Conservation (phyloP, 2,888 invertebrate genomes). For the Sipha maydis region DNA sequence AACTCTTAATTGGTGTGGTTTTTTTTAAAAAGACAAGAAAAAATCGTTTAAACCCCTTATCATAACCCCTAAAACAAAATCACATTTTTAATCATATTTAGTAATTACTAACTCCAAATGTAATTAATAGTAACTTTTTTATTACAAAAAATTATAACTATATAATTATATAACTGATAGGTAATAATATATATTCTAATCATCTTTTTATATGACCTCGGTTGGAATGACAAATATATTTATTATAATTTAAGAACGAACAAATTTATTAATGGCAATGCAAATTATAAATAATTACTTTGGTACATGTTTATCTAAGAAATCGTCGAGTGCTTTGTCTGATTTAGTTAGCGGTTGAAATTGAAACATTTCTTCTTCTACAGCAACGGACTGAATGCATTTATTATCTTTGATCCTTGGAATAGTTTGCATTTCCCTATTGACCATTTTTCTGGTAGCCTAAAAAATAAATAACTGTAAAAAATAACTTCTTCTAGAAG, state of each 20-base stretch:
- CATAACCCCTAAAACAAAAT: too few relatives aligned
- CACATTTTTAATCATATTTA: too few relatives aligned
- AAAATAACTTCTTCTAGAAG: too few relatives aligned
- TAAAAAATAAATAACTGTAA: constrained; percentile 5
- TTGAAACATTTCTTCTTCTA: constrained; percentile 54
- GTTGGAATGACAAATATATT: too few relatives aligned
- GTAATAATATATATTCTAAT: too few relatives aligned
- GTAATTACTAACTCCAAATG: too few relatives aligned
- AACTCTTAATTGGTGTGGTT: neutral
- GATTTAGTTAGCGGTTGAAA: constrained; percentile 2
- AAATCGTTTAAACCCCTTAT: neutral
- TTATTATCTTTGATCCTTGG: constrained; percentile 49
- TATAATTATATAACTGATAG: too few relatives aligned
- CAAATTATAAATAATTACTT: constrained; percentile 34
- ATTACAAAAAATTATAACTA: too few relatives aligned
- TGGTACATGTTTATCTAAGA: constrained; percentile 50
- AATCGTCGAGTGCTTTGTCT: constrained; percentile 36
- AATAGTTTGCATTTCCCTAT: constrained; percentile 49
- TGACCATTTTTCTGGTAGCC: constrained; percentile 24
- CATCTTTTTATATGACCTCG: too few relatives aligned
- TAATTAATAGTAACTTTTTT: too few relatives aligned
- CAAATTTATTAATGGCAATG: neutral
- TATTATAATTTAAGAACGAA: neutral
- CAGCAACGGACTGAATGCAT: constrained; percentile 44
- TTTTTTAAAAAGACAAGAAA: neutral